Evolutionary conservation across 2,113 vertebrate species (phyloP), one percentile per base, ranked within the genome.

Genomic region (Indicator indicator): DNA sequence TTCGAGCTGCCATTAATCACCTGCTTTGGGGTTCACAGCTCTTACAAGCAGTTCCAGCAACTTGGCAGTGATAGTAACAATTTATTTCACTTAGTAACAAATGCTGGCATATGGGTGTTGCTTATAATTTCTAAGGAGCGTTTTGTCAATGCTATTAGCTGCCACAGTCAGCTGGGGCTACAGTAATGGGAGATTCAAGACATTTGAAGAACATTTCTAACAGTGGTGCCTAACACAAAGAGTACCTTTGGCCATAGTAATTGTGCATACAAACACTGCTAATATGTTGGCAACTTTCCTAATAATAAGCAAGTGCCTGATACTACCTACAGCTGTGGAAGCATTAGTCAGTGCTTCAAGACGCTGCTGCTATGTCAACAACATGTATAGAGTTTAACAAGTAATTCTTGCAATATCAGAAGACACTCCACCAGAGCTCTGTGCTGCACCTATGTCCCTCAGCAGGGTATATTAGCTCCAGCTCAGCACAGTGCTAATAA

Each of bases 71-170:
- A 70, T 95, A 69, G 54, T 40, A 88, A 81, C 90, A 78, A 93
- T 95, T 94, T 88, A 91, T 94, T 88, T 91, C 86, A 94, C 85
- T 96, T 95, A 92, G 86, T 80, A 86, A 50, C 76, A 90, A 91
- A 96, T 0, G 36, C 26, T 86, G 90, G 88, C 92, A 74, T 70
- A 90, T 21, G 73, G 36, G 36, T 65, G 52, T 36, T 90, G 88
- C 80, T 86, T 86, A 71, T 65, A 63, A 90, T 90, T 94, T 94
- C 70, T 50, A 46, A 90, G 62, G 63, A 90, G 88, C 12, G 65
- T 91, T 95, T 42, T 90, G 70, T 63, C 86, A 94, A 70, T 6
- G 83, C 30, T 55, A 52, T 78, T 91, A 88, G 48, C 74, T 86
- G 62, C 72, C 67, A 72, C 40, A 75, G 73, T 73, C 80, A 88